Evolutionary conservation across 2,888 invertebrate species (phyloP), one percentile per base, ranked within the genome.

Genomic region (Gymnosoma rotundatum): DNA sequence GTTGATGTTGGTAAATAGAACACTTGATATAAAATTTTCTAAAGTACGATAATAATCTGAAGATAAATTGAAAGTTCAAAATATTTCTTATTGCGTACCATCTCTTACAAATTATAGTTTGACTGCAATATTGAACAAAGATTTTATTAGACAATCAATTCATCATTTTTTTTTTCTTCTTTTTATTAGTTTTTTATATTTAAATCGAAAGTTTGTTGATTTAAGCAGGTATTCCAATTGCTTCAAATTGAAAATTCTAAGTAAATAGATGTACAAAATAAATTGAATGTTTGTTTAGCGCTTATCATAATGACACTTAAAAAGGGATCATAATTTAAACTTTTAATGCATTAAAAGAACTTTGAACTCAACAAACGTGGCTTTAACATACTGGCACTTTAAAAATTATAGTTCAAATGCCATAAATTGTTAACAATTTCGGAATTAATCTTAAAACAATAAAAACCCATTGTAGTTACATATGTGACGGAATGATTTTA

Each of bases 61-160:
- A 64, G 64, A 83, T 78, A 83, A 64, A 75, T 83, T 74, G 79
- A 79, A 74, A 78, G 74, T 78, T 78, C 54, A 64, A n/a, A 78
- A 45, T 70, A 58, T 78, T 69, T 61, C 32, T 61, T 78, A 54
- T n/a, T 58, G 32, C 20, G 36, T 45, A 2, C 9, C 50, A 66
- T 60, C 50, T 54, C 36, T 32, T 63, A 21, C 50, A 70, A 69
- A 54, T 78, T 67, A 67, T 66, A 67, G 67, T 66, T 72, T 73
- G 20, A 45, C 60, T 66, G 50, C 25, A 58, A 70, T 58, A 80
- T 73, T 67, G 72, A 8, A 21, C 3, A 32, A 38, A 54, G 38
- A 67, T 75, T 75, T 54, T 48, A 67, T 66, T 36, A 38, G 45
- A 61, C 52, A 78, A 82, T 72, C 50, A 72, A 42, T 67, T 67